Percentiles rank a stretch among this genome's conserved stretches.
Evolutionary conservation across 1,140 invertebrate genomes (phyloP).

Genomic region (Homarus americanus): DNA sequence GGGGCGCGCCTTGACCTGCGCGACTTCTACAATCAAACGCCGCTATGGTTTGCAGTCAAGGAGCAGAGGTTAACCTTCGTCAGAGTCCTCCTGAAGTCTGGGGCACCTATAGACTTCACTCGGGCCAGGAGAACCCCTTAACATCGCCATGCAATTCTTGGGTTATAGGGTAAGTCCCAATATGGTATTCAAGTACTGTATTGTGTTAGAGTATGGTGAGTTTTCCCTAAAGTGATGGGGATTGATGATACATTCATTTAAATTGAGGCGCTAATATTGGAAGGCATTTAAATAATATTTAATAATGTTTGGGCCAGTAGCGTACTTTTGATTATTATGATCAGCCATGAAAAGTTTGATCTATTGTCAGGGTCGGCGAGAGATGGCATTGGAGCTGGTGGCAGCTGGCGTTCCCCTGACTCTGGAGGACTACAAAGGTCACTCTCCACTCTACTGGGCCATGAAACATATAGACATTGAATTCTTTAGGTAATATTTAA

Average conservation of each 20-base stretch:
- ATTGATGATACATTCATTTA: too few species aligned
- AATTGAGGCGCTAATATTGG: too few species aligned
- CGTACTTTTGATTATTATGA: background rate
- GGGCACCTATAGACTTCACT: constrained; percentile 51
- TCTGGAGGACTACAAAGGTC: constrained; percentile 52
- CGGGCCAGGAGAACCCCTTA: constrained; percentile 53
- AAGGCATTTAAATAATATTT: too few species aligned
- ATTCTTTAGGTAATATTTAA: constrained; percentile 44
- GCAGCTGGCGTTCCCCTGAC: constrained; percentile 47
- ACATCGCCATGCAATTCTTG: constrained; percentile 62
- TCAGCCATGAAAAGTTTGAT: background rate
- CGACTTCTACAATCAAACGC: constrained; percentile 65
- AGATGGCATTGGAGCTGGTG: constrained; percentile 57
- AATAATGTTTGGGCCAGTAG: too few species aligned
- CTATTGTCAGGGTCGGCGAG: constrained; percentile 47
- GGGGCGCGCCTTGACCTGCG: constrained; percentile 52
- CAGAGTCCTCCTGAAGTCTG: constrained; percentile 23
- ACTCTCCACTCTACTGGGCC: constrained; percentile 51
- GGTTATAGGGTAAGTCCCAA: constrained; percentile 48
- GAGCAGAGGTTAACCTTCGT: constrained; percentile 60
- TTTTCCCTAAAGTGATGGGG: background rate
- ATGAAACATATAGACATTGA: constrained; percentile 40
- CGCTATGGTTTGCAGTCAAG: constrained; percentile 68
- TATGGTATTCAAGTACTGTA: background rate
- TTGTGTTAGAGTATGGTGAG: background rate